These are phyloP conservation scores for Delia radicum DNA, from an alignment of 1,140 invertebrate genomes.

Conservation along the genomic window DNA sequence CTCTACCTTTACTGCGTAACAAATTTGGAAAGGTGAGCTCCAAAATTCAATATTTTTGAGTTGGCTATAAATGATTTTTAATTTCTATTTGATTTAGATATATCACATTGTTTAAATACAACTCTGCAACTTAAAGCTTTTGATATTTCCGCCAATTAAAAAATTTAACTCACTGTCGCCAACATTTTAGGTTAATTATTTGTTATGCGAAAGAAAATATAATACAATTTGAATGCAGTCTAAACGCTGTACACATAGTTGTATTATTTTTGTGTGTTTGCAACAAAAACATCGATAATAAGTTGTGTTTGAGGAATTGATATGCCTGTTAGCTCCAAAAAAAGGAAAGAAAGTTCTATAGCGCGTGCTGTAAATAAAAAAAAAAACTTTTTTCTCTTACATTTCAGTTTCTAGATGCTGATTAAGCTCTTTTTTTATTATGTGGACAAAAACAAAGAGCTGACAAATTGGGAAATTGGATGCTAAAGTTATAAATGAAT, in stretches of 20 bases:
- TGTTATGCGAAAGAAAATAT: too few species aligned
- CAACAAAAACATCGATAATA: neutral
- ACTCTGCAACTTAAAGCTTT: too few species aligned
- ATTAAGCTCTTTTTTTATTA: constrained; percentile 16
- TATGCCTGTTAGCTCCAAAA: neutral
- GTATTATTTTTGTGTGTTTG: neutral
- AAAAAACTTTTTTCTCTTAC: neutral
- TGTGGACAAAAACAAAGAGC: neutral
- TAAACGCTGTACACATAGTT: neutral
- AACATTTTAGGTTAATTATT: too few species aligned
- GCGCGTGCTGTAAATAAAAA: neutral
- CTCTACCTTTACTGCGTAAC: too few species aligned
- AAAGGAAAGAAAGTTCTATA: neutral
- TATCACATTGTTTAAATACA: too few species aligned
- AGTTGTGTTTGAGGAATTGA: neutral
- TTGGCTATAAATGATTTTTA: too few species aligned
- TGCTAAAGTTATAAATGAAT: neutral
- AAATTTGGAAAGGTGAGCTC: too few species aligned
- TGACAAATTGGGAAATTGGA: constrained; percentile 3
- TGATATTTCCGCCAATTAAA: too few species aligned
- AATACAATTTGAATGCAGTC: too few species aligned
- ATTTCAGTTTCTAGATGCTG: neutral
- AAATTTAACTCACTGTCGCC: too few species aligned
- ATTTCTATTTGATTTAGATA: too few species aligned
- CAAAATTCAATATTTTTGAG: too few species aligned